phyloP scores from a whole-genome alignment of 2,888 invertebrate genomes.

The Volucella zonaria region DNA sequence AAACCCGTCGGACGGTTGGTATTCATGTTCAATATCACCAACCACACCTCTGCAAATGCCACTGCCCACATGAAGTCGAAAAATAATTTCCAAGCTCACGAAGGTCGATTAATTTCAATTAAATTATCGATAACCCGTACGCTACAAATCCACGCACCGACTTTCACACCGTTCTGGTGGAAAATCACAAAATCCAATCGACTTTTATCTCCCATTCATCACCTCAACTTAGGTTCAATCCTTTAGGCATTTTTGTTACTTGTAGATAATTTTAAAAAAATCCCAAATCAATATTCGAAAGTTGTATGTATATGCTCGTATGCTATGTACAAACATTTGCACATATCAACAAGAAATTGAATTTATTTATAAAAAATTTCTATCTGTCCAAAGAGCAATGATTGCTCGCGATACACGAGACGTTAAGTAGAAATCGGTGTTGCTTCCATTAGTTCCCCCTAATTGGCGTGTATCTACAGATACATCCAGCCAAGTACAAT shows the following conservation, averaged over 20 bases:
- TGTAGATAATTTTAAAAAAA: constrained; percentile 25
- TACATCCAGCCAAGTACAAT: constrained; percentile 29
- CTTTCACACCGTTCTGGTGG: neutral
- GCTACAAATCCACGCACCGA: constrained; percentile 30
- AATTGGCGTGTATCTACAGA: constrained; percentile 52
- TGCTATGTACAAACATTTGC: no score
- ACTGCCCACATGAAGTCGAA: constrained; percentile 46
- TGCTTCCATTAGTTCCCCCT: constrained; percentile 46
- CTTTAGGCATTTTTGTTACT: constrained; percentile 13
- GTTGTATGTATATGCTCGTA: constrained; percentile 34
- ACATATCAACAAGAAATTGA: no score
- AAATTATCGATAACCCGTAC: constrained; percentile 49
- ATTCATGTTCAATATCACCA: constrained; percentile 40
- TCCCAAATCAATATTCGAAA: constrained; percentile 41
- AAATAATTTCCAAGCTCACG: constrained; percentile 39
- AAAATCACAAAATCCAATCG: constrained; percentile 20
- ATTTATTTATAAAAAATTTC: constrained; percentile 40
- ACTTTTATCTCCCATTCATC: constrained; percentile 23
- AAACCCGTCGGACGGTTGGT: constrained; percentile 17
- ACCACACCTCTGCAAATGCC: constrained; percentile 48
- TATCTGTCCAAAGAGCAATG: constrained; percentile 50
- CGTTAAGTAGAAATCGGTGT: constrained; percentile 66
- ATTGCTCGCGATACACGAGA: constrained; percentile 44
- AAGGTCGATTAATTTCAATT: constrained; percentile 63
- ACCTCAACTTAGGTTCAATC: constrained; percentile 30